Evolutionary conservation across 2,888 invertebrate genomes (phyloP).

Genomic region (Diadromus collaris): DNA sequence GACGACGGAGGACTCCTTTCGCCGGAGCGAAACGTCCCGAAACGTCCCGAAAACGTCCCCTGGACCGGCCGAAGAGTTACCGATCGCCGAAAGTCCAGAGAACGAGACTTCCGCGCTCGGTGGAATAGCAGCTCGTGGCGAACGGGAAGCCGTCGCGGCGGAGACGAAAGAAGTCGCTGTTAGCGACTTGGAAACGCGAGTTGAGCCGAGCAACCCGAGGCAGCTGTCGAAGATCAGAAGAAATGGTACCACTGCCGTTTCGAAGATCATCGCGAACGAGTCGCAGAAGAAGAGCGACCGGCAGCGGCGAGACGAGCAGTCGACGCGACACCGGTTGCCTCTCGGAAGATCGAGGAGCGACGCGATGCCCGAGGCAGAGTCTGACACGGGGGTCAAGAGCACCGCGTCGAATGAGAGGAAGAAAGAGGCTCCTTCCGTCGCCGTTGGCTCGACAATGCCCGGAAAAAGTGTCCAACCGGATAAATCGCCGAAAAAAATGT

Average conservation of each 20-base stretch:
- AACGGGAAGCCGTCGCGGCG: slow-evolving; percentile 7
- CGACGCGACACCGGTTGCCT: background rate
- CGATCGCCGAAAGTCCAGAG: background rate
- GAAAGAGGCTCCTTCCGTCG: slow-evolving; percentile 18
- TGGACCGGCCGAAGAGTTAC: slow-evolving; percentile 5
- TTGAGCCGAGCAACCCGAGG: slow-evolving; percentile 32
- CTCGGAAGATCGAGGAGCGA: slow-evolving; percentile 22
- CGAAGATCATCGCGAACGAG: slow-evolving; percentile 49
- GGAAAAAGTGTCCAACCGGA: slow-evolving; percentile 31
- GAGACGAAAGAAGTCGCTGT: slow-evolving; percentile 31
- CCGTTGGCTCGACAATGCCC: slow-evolving; percentile 2
- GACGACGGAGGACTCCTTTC: slow-evolving; percentile 61
- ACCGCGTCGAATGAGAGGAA: slow-evolving; percentile 33
- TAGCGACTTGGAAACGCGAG: slow-evolving; percentile 19
- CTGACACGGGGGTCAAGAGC: slow-evolving; percentile 47
- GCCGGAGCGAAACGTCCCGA: slow-evolving; percentile 24
- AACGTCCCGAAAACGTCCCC: background rate
- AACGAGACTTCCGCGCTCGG: background rate
- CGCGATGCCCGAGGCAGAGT: slow-evolving; percentile 29
- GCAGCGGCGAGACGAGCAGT: slow-evolving; percentile 12
- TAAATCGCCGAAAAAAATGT: slow-evolving; percentile 28
- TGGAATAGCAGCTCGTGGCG: slow-evolving; percentile 17
- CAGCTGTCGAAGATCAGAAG: slow-evolving; percentile 20
- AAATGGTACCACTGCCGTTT: slow-evolving; percentile 23
- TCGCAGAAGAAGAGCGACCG: slow-evolving; percentile 42